Evolutionary conservation across 2,797 vertebrate species (phyloP), one percentile per base, ranked within the genome.

Genomic region (Zalophus californianus): DNA sequence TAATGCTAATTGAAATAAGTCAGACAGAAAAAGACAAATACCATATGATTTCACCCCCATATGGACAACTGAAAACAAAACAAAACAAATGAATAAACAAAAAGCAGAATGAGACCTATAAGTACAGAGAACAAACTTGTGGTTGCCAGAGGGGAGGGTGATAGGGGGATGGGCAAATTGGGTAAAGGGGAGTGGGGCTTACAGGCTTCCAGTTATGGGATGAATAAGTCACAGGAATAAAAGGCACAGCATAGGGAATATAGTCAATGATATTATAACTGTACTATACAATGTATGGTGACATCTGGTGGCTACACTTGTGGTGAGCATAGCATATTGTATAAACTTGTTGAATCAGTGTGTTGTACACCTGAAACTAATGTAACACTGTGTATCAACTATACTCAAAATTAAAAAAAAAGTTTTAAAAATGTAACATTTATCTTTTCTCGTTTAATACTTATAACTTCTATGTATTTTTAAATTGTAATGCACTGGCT

Each of bases 361-460:
- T 48, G 27, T 48, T 75, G 44, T 75, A 48, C 27, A 75, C 9
- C 25, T 18, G 44, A 50, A 29, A 75, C 44, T 75, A 75, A 75
- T 18, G 15, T 68, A 35, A 68, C 16, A 66, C 7, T n/a, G 32
- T 32, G 7, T 48, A 29, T 75, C 44, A 75, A 18, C 72, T 75
- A 50, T 75, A 32, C 15, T 75, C 27, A 75, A 50, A 75, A 20
- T 21, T 68, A 9, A 2, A 1, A n/a, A 66, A 68, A n/a, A 66
- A 66, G 15, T 41, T 44, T 73, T 7, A 41, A 41, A 73, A 44
- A 73, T 44, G 25, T 27, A 35, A 44, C 41, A 41, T 9, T 66
- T 82, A 64, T 58, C 14, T 86, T 80, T 92, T 82, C 35, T 90
- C 15, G 58, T 50, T 60, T 92, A 78, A 73, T 78, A 90, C 90